These are phyloP conservation scores for Chrysoperla carnea DNA, from an alignment of 1,140 invertebrate genomes.

Conservation along the genomic window DNA sequence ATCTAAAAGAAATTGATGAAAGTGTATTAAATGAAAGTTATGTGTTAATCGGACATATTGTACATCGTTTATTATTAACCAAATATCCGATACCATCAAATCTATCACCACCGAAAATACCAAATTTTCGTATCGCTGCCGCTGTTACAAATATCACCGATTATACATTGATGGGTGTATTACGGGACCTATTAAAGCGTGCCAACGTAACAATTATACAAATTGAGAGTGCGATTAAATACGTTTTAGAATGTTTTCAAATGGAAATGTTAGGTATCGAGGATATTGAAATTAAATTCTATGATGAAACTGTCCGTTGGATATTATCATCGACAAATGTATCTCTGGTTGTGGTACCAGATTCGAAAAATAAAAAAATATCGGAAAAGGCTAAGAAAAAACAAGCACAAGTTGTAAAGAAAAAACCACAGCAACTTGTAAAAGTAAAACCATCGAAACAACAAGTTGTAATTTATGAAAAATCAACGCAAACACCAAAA, in stretches of 20 bases:
- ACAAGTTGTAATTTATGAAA: slow-evolving; percentile 21
- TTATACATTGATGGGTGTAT: slow-evolving; percentile 17
- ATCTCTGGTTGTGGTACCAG: too few species aligned
- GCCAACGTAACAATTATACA: slow-evolving; percentile 29
- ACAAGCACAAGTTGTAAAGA: slow-evolving; percentile 18
- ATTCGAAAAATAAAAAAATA: slow-evolving; percentile 4
- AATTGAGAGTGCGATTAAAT: slow-evolving; percentile 32
- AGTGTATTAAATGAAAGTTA: too few species aligned
- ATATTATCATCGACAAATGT: too few species aligned
- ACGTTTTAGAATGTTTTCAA: slow-evolving; percentile 31
- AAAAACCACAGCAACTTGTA: neutral
- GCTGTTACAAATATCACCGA: slow-evolving; percentile 29
- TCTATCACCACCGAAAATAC: slow-evolving; percentile 19
- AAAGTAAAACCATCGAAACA: slow-evolving; percentile 10
- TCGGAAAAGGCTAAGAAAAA: neutral
- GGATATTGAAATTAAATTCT: slow-evolving; percentile 27
- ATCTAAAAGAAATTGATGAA: too few species aligned
- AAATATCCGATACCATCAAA: slow-evolving; percentile 29
- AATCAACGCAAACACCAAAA: slow-evolving; percentile 33
- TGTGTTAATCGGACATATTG: slow-evolving; percentile 23
- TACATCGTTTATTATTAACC: slow-evolving; percentile 31
- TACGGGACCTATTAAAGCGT: slow-evolving; percentile 26
- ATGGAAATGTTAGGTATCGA: slow-evolving; percentile 15
- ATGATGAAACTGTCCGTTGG: slow-evolving; percentile 12
- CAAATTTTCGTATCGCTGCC: slow-evolving; percentile 22